Conservation (phyloP, 2,113 vertebrate genomes). For the Jaculus jaculus region DNA sequence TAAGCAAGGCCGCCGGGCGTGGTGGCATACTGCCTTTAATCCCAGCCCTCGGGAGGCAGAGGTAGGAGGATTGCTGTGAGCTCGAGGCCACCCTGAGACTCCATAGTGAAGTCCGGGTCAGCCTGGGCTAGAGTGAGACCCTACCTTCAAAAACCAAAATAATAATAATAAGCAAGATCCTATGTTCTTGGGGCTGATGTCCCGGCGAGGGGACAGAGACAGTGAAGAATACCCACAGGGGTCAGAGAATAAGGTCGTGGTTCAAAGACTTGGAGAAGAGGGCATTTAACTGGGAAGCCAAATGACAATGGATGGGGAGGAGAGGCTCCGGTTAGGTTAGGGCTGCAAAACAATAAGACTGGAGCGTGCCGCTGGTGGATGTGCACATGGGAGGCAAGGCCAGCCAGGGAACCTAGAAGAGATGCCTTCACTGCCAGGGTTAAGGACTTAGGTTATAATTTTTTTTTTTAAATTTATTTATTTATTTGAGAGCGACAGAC, state of each 20-base stretch:
- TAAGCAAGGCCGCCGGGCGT: too few species aligned
- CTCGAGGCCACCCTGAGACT: too few species aligned
- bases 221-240: neutral
- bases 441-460: neutral
- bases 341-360: neutral
- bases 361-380: neutral
- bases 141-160: too few species aligned
- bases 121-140: too few species aligned
- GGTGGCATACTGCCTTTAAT: too few species aligned
- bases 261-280: neutral
- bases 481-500: too few species aligned
- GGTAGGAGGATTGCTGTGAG: too few species aligned
- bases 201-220: fast-evolving
- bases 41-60: too few species aligned
- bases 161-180: too few species aligned
- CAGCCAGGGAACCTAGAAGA: neutral
- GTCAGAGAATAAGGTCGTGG: neutral
- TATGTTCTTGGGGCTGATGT: neutral
- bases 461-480: too few species aligned
- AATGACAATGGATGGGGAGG: neutral
- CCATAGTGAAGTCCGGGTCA: neutral
- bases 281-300: neutral
- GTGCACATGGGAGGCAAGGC: too few species aligned
- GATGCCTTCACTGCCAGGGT: fast-evolving
- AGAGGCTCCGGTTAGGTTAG: neutral